Base-by-base conservation (phyloP, 2,888 invertebrate genomes). In the Allolobophora icterica region DNA sequence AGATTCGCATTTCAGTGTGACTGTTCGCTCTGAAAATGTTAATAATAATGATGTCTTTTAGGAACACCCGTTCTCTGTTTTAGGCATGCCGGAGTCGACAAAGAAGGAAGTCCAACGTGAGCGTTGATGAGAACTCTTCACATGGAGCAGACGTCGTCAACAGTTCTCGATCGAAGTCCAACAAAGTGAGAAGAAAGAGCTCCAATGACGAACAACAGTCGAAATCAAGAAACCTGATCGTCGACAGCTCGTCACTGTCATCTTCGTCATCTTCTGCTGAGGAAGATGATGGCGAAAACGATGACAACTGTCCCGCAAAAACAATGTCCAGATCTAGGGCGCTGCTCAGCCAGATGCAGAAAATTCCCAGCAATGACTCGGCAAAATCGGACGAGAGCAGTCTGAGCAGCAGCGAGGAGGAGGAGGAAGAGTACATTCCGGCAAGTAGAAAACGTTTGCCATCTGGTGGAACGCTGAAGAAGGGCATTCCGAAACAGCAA, bases 61-160 rank as follows among this genome's bases (percentile, higher is more conserved):
- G 6, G 24, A 52, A 52, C 24, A 24, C 24, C 17, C 30, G n/a
- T 71, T 87, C 24, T 87, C 87, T 24, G 38, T 87, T 87, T 17
- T 35, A 87, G 87, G 87, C 87, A 87, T 35, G 87, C 24, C 87
- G 87, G 21, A 87, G 0, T 87, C 87, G 87, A 87, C 87, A 87
- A 17, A 87, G 87, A 11, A 87, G n/a, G 35, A 87, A 87, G 24
- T 87, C 87, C 0, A 87, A 34, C 19, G 87, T 87, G 38, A 87
- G 87, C 17, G 21, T 34, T 19, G 87, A 87, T 35, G 87, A 87
- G 1, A 87, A 87, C 35, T 87, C 11, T 34, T 0, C 17, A 24
- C 17, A 34, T 0, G 35, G 87, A 19, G 34, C 35, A 87, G 87
- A 34, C 30, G 38, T 21, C 3, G 8, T 3, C 21, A 35, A 30